Evolutionary conservation across 2,113 vertebrate species (phyloP), one percentile per base, ranked within the genome.

Genomic region (Anhinga anhinga): DNA sequence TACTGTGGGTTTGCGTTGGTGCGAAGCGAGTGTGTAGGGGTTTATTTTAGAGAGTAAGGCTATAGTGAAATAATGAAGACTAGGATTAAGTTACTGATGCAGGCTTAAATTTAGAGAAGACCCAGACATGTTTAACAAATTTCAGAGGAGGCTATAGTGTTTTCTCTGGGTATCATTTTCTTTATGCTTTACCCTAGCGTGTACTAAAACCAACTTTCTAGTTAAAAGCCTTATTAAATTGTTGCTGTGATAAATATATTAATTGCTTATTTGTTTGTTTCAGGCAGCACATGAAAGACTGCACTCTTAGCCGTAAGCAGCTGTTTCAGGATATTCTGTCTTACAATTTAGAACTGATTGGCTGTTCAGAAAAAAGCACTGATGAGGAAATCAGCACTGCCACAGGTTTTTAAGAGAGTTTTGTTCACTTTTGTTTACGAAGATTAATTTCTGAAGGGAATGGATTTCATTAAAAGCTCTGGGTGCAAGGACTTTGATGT

Each of bases 211-310:
- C 11, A 73, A 18, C 4, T 71, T 86, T 15, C 5, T 59, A 44
- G 10, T 58, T 79, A 38, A 1, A 69, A 77, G 16, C 15, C 13
- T 56, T 62, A 20, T 14, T 45, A 73, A 66, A 59, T 72, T 76
- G 8, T 80, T 90, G 30, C 30, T 82, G 4, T 93, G 40, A 50
- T 90, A 66, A 80, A 56, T 14, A 52, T 14, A 74, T 65, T 91
- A 62, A 97, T 95, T 96, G 70, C 45, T 91, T 52, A 16, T 95
- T 80, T 96, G 93, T 94, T 93, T 34, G 82, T 83, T 97, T 88
- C 96, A 99, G 99, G 99, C 99, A 99, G 96, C 99, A 99, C 97
- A 99, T 99, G 98, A 99, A 99, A 88, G 99, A 99, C 96, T 99
- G 99, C 95, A 98, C 98, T 45, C 97, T 99, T 82, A 99, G 89